These are phyloP conservation scores for Branchellion lobata DNA, from an alignment of 2,888 invertebrate species.

Conservation along the genomic window DNA sequence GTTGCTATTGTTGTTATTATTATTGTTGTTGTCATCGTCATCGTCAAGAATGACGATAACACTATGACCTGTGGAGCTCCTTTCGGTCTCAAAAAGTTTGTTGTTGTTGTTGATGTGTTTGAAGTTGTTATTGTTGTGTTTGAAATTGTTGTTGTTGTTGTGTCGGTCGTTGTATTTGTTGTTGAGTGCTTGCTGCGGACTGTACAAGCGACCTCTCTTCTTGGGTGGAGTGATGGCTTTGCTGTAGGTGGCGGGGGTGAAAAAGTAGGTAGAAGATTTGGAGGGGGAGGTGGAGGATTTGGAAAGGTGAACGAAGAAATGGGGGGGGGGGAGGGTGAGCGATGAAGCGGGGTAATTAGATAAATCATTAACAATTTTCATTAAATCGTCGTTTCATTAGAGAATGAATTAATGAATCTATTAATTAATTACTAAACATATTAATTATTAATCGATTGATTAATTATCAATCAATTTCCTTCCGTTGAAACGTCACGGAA, in stretches of 20 bases:
- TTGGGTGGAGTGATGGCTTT: conserved; percentile 38
- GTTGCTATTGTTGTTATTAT: background rate
- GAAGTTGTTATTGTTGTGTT: background rate
- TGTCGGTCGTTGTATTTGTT: background rate
- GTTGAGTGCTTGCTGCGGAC: background rate
- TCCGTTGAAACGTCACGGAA: too few species aligned
- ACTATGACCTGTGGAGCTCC: conserved; percentile 46
- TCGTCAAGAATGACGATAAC: conserved; percentile 47
- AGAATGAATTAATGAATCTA: too few species aligned
- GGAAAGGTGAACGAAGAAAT: background rate
- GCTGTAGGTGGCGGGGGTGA: too few species aligned
- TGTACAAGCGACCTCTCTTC: conserved; percentile 21
- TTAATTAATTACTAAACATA: too few species aligned
- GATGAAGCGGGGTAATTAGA: too few species aligned
- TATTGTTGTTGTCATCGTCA: conserved; percentile 43
- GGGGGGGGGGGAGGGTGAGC: too few species aligned
- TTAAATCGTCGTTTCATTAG: too few species aligned
- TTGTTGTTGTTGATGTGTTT: background rate
- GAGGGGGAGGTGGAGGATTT: background rate
- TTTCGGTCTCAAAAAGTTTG: conserved; percentile 37
- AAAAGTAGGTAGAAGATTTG: too few species aligned
- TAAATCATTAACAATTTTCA: too few species aligned
- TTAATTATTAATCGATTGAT: too few species aligned
- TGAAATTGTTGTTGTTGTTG: background rate
- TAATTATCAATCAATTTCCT: too few species aligned